Base-by-base conservation (phyloP, 2,888 invertebrate genomes). In the Hedychridium roseum region DNA sequence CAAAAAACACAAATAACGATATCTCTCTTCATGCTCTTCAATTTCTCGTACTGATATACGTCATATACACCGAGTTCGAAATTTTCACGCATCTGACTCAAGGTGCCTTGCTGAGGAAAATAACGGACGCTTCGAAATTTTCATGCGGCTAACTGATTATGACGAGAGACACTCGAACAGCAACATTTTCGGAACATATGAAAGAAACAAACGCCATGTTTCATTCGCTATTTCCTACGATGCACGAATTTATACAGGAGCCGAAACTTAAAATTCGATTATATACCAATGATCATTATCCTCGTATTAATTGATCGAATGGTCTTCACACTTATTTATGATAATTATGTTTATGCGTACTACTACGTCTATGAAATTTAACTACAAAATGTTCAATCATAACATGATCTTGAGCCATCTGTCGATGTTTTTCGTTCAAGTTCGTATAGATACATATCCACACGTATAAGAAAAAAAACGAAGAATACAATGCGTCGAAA, bases 181-280 rank as follows among this genome's bases (percentile, higher is more conserved):
- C 60, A 58, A 50, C 64, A 57, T 61, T 64, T 64, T 66, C 62
- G 56, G 58, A 66, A 57, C 69, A 63, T 66, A 67, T 63, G 68
- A 70, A 64, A 65, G 71, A 74, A 73, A 75, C 72, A 74, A 74
- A 75, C 75, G 75, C 75, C 75, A 75, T 75, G 70, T 75, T 74
- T 65, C 67, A 65, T 67, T 72, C 58, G 57, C 61, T 63, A 64
- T 62, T 58, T 60, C 54, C 48, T 57, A 47, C 58, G 70, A 64
- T 65, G 68, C 67, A 71, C 66, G 53, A 55, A 58, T 60, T 60
- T 63, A 58, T 50, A n/a, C n/a, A n/a, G 39, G 43, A 60, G 48
- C 44, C 41, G 40, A 51, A 46, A 50, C 46, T 58, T 54, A 27
- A 42, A 55, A 49, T 55, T 53, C 42, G 30, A 50, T 52, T 57